A percentile compares a stretch with the other conserved stretches of the same genome.
phyloP scores from a whole-genome alignment of 30 jellyfish, hydroid and myxozoan genomes.

The Chrysaora quinquecirrha region DNA sequence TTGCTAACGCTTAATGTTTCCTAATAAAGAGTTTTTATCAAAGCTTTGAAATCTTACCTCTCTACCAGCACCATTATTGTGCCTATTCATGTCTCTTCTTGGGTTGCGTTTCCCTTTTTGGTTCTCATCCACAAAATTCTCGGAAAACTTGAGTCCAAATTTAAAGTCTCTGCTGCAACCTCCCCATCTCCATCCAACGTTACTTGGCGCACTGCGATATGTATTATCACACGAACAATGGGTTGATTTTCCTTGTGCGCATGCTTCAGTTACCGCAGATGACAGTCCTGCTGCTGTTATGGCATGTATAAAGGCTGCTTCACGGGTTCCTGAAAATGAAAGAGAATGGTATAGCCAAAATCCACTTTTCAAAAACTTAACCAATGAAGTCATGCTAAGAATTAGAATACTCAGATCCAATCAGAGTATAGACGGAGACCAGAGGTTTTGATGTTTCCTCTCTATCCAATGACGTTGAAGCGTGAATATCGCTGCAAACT shows the following conservation, averaged over 20 bases:
- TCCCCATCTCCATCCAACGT: conserved; percentile 97
- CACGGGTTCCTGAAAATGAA: conserved; percentile 86
- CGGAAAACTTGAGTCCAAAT: conserved; percentile 86
- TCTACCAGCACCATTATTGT: conserved; percentile 95
- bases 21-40: background rate
- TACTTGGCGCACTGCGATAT: conserved; percentile 48
- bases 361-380: no score
- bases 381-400: no score
- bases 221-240: conserved; percentile 83
- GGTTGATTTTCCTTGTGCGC: conserved; percentile 95
- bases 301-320: conserved; percentile 95
- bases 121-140: conserved; percentile 82
- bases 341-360: no score
- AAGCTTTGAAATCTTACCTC: conserved; percentile 52
- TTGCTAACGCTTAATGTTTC: no score
- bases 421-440: no score
- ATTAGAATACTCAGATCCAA: no score
- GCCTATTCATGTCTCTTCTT: conserved; percentile 86
- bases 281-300: conserved; percentile 97
- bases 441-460: no score
- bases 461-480: no score
- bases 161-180: conserved; percentile 93
- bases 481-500: no score
- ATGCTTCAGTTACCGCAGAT: conserved; percentile 94
- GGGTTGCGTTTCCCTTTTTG: conserved; percentile 71